Base-by-base conservation (phyloP, 2,797 vertebrate genomes). In the Sebastes itinus region DNA sequence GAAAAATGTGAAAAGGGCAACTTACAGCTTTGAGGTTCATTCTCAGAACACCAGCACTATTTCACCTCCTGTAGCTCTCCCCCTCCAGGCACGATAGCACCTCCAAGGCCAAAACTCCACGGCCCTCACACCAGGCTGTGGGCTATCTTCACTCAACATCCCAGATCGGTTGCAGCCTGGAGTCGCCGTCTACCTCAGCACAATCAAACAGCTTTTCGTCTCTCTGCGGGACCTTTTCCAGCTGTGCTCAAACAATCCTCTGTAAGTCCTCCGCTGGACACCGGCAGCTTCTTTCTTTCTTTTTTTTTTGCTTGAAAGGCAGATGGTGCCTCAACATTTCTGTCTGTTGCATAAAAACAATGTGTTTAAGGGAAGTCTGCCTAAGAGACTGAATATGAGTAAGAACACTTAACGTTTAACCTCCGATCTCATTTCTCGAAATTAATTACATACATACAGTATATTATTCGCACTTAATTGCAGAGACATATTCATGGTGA, bases 231-330 rank as follows among this genome's bases (percentile, higher is more conserved):
- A 77, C 25, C 22, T 68, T 68, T 64, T 79, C 75, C 77, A 87
- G 86, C 86, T 81, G 86, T 67, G 60, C 75, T 46, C 75, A 79
- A 69, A 83, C 66, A 84, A 67, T 77, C 67, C 60, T 67, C 46
- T 69, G 25, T 55, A 63, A 69, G 81, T 74, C 83, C 72, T 75
- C 66, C 13, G 20, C 62, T 70, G 72, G 83, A 87, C 75, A 82
- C 74, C 69, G 28, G 80, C 76, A 55, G 81, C 28, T 60, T 80
- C 64, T 54, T 22, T 77, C 69, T 49, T 18, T 52, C 20, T 14
- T 52, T 20, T 20, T 18, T 49, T 52, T 52, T 55, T 16, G n/a
- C 80, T 81, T 14, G 0, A 22, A 32, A 55, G 22, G 67, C 71
- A 78, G 79, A 81, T 38, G 69, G 69, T 8, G 18, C 23, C 49